Conservation (phyloP, 2,797 vertebrate species). For the Amphiprion clarkii region DNA sequence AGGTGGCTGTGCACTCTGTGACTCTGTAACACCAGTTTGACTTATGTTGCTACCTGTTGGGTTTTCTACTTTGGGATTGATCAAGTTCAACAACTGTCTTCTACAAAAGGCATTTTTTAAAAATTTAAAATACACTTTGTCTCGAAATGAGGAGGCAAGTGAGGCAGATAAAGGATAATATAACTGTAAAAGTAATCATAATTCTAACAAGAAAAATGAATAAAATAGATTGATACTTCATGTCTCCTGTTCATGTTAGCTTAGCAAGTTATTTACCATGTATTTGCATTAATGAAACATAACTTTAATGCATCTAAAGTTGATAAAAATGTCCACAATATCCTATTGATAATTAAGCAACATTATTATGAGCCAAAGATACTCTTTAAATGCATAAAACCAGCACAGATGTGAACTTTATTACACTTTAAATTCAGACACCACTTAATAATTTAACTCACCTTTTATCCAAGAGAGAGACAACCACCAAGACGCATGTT, state of each 20-base stretch:
- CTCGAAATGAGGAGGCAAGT: neutral
- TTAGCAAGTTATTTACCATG: neutral
- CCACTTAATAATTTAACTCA: slow-evolving; percentile 61
- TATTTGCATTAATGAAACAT: neutral
- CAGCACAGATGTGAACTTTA: neutral
- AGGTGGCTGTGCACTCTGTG: slow-evolving; percentile 14
- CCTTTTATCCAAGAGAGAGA: slow-evolving; percentile 82
- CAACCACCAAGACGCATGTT: slow-evolving; percentile 72
- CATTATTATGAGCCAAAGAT: neutral
- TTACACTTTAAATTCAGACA: neutral
- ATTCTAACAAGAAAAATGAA: too few relatives aligned
- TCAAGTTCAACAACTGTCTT: slow-evolving; percentile 48
- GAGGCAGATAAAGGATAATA: neutral
- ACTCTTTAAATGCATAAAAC: neutral
- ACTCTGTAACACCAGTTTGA: slow-evolving; percentile 41
- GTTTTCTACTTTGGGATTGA: slow-evolving; percentile 46
- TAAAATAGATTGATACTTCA: neutral
- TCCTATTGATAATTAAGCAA: too few relatives aligned
- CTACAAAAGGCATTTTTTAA: slow-evolving; percentile 26
- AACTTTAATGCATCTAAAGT: neutral
- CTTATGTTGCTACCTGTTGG: slow-evolving; percentile 75
- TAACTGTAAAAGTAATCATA: neutral
- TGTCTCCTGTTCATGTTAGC: neutral
- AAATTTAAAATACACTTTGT: slow-evolving; percentile 33
- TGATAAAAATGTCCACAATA: neutral